Conservation (phyloP, 2,797 vertebrate genomes). For the Erpetoichthys calabaricus region DNA sequence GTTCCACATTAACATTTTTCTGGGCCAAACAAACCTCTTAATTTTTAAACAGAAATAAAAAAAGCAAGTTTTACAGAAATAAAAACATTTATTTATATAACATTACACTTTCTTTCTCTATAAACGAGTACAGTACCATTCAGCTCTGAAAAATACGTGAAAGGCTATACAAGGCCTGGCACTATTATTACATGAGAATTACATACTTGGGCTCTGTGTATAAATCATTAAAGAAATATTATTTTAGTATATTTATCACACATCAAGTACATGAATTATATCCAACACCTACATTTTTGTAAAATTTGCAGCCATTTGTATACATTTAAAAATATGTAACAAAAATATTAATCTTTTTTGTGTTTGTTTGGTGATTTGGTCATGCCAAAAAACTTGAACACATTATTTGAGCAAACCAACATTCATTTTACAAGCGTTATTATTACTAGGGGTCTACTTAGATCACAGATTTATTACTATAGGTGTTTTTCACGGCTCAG, state of each 20-base stretch:
- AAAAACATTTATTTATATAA: constrained; percentile 67
- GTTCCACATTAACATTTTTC: no score
- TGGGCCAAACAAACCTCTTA: no score
- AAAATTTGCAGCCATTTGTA: constrained; percentile 30
- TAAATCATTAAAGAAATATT: constrained; percentile 30
- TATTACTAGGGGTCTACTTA: constrained; percentile 9
- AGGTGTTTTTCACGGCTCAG: no score
- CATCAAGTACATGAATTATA: constrained; percentile 32
- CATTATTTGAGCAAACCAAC: constrained; percentile 19
- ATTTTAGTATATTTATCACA: constrained; percentile 28
- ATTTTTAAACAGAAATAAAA: not conserved
- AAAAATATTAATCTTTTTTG: constrained; percentile 39
- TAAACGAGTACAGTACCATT: constrained; percentile 57
- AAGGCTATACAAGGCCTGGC: constrained; percentile 64
- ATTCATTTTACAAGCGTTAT: constrained; percentile 32
- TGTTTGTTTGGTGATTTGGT: constrained; percentile 45
- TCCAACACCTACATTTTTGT: constrained; percentile 26
- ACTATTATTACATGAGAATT: constrained; percentile 57
- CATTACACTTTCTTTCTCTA: constrained; percentile 39
- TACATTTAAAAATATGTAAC: constrained; percentile 35
- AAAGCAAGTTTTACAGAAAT: constrained; percentile 58
- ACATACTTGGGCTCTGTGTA: constrained; percentile 44
- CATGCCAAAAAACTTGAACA: constrained; percentile 35
- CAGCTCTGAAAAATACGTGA: constrained; percentile 40
- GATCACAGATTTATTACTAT: no score